Conservation (phyloP, 2,113 vertebrate species). For the Platichthys stellatus region DNA sequence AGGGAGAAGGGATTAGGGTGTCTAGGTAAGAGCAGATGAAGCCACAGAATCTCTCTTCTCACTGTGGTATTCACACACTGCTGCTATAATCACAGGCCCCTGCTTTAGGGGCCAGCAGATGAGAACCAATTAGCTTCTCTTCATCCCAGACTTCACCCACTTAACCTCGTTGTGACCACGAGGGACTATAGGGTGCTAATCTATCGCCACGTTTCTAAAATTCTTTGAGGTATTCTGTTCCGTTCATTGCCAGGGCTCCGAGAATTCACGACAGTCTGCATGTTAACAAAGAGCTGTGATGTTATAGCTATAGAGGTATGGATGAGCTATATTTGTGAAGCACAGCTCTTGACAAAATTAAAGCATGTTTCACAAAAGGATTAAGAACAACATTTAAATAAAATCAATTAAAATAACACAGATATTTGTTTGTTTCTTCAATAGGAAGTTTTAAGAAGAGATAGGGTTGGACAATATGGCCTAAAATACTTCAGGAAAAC, state of each 20-base stretch:
- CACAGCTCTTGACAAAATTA: not conserved
- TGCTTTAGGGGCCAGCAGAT: conserved; percentile 47
- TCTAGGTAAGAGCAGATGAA: conserved; percentile 34
- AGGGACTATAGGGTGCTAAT: conserved; percentile 11
- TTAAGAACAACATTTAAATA: not conserved
- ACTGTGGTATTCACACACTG: conserved; percentile 75
- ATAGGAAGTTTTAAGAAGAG: too few relatives aligned
- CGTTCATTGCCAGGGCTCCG: conserved; percentile 4
- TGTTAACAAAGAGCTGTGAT: conserved; percentile 39
- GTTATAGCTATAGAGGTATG: conserved; percentile 1
- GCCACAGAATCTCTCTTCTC: conserved; percentile 58
- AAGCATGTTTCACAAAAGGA: not conserved
- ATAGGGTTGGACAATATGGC: too few relatives aligned
- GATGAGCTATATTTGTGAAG: not conserved
- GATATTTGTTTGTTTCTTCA: too few relatives aligned
- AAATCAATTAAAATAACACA: too few relatives aligned
- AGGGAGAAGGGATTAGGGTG: conserved; percentile 24
- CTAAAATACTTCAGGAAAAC: too few relatives aligned
- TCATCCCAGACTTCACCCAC: conserved; percentile 14
- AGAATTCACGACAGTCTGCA: conserved; percentile 19
- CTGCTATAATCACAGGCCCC: conserved; percentile 58
- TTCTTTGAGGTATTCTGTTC: conserved; percentile 3
- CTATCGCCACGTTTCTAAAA: conserved; percentile 37
- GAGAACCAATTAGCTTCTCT: conserved; percentile 62
- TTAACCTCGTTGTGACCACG: conserved; percentile 16